Conservation (phyloP, 2,113 vertebrate species). For the Pelecanus crispus region DNA sequence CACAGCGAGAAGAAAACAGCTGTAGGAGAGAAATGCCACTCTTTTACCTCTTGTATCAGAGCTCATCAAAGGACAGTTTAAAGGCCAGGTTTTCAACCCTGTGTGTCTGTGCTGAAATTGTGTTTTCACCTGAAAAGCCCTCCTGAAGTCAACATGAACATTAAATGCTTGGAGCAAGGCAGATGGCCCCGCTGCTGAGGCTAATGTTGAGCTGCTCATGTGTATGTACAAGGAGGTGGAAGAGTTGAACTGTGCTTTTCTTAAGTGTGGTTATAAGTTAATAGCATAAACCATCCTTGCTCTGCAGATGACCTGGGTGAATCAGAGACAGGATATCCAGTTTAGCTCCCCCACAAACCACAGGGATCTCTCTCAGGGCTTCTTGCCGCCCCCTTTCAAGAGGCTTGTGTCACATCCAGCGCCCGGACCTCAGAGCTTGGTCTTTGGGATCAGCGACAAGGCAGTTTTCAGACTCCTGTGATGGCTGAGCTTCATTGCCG, state of each 20-base stretch:
- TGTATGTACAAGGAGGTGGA: background rate
- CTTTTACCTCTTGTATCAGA: background rate
- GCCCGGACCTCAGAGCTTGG: accelerated
- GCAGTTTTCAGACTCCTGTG: background rate
- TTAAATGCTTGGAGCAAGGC: background rate
- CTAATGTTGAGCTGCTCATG: accelerated
- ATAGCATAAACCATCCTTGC: background rate
- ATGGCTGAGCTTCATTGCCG: accelerated
- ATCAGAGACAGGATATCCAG: constrained; percentile 21
- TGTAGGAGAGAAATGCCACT: background rate
- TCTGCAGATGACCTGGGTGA: constrained; percentile 20
- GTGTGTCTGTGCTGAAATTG: background rate
- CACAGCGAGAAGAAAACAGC: background rate
- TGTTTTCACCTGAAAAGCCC: background rate
- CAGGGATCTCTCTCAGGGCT: constrained; percentile 5
- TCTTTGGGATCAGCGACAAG: background rate
- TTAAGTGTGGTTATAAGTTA: background rate
- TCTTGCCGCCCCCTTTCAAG: background rate
- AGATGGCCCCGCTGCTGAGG: background rate
- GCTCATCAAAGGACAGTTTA: background rate
- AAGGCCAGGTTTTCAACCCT: background rate
- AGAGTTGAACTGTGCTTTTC: background rate
- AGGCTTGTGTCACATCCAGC: background rate
- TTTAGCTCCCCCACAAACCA: constrained; percentile 46
- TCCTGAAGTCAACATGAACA: background rate